Evolutionary conservation across 2,113 vertebrate species (phyloP).

Genomic region (Suricata suricatta): DNA sequence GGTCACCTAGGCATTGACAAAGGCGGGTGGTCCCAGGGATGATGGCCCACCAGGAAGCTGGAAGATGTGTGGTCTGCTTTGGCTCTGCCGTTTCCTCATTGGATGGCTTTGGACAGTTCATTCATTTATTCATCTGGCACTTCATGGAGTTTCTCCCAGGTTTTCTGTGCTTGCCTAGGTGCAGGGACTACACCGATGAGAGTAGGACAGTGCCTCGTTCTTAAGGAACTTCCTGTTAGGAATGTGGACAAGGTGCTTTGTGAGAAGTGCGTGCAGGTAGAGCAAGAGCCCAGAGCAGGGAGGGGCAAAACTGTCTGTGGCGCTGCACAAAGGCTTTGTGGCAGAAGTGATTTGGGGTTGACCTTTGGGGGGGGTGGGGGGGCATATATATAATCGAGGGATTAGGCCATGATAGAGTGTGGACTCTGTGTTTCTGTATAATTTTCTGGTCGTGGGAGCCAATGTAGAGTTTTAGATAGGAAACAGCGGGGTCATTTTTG

Average conservation of each 20-base stretch:
- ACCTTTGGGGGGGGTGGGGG: background rate
- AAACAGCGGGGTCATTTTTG: background rate
- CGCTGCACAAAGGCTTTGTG: background rate
- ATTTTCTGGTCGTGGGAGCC: background rate
- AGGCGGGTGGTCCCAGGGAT: background rate
- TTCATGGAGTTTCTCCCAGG: background rate
- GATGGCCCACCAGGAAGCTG: background rate
- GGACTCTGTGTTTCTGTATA: background rate
- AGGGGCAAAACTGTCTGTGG: accelerated
- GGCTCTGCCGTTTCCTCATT: background rate
- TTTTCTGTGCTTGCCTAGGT: background rate
- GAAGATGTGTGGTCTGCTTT: background rate
- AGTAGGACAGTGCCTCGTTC: background rate
- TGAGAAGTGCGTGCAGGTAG: background rate
- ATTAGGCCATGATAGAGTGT: background rate
- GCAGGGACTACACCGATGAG: background rate
- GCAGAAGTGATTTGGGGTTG: background rate
- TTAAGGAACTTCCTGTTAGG: background rate
- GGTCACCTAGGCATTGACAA: background rate
- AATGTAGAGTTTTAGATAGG: background rate
- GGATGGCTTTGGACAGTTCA: background rate
- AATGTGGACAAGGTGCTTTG: background rate
- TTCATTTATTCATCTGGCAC: background rate
- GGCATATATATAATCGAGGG: background rate
- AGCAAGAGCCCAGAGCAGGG: background rate